Base-by-base conservation (phyloP, 2,888 invertebrate species). In the Mycalesis mineus region DNA sequence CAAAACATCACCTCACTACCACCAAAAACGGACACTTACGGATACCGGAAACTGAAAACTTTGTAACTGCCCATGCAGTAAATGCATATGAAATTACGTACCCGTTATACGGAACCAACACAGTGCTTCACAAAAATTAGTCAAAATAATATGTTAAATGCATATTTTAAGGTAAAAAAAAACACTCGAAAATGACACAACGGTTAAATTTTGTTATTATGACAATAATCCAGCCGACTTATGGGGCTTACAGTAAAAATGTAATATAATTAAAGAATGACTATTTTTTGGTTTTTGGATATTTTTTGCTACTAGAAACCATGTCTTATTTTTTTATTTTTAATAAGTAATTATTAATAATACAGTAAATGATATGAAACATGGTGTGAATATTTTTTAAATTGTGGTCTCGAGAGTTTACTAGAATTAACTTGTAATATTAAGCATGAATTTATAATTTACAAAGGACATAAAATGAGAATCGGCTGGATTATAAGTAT, bases 401-500 rank as follows among this genome's bases (percentile, higher is more conserved):
- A n/a, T n/a, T n/a, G n/a, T n/a, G n/a, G n/a, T n/a, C n/a, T n/a
- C n/a, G n/a, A n/a, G n/a, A n/a, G n/a, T n/a, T n/a, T n/a, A n/a
- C n/a, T n/a, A n/a, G n/a, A n/a, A n/a, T n/a, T n/a, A n/a, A 22
- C 22, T 22, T 4, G 22, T 22, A 22, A 22, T 4, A 5, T 22
- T 22, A 5, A 22, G 22, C 22, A 22, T 22, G 22, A 22, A 22
- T 2, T 22, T 22, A 22, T 22, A 22, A 22, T 5, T 22, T 5
- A 4, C 2, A 22, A 22, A 4, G 22, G 22, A 59, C 17, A 52
- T 37, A 50, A 66, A 17, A 41, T 3, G 11, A 6, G 15, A 67
- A 81, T 81, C 71, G 77, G 80, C 70, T 82, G 80, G 80, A 83
- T 70, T 70, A 74, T 71, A 58, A 61, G 65, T 68, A 65, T 67